Conservation (phyloP, 2,888 invertebrate genomes). For the Lamproptera curius region DNA sequence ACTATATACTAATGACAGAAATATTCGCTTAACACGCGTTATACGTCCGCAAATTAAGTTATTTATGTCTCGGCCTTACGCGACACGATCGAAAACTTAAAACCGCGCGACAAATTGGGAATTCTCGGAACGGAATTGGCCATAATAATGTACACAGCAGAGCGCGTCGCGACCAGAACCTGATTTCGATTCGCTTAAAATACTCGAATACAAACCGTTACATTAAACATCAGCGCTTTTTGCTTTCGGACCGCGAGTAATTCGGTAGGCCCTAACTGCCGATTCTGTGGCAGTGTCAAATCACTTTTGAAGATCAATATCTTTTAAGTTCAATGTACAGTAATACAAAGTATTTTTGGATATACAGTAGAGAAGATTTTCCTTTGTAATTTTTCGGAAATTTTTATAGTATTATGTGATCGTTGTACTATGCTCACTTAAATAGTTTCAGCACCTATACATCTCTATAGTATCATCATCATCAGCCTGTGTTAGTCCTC, state of each 20-base stretch:
- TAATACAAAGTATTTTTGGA: no score
- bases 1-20: no score
- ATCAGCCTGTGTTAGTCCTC: no score
- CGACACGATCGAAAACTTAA: conserved; percentile 15
- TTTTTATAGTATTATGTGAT: background rate
- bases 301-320: no score
- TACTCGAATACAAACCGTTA: conserved; percentile 5
- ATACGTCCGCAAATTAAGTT: no score
- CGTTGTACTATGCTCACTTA: background rate
- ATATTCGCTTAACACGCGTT: no score
- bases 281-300: no score
- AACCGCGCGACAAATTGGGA: conserved; percentile 14
- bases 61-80: conserved; percentile 2
- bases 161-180: background rate
- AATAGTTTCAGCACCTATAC: no score
- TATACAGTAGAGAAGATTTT: no score
- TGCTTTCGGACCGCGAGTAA: no score
- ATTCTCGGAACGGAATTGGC: conserved; percentile 26
- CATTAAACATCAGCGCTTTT: conserved; percentile 4
- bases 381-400: background rate
- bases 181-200: background rate
- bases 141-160: conserved; percentile 29
- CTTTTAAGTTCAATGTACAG: no score
- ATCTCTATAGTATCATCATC: no score
- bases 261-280: background rate